phyloP scores from a whole-genome alignment of 2,113 vertebrate genomes.

The Pygoscelis antarcticus region DNA sequence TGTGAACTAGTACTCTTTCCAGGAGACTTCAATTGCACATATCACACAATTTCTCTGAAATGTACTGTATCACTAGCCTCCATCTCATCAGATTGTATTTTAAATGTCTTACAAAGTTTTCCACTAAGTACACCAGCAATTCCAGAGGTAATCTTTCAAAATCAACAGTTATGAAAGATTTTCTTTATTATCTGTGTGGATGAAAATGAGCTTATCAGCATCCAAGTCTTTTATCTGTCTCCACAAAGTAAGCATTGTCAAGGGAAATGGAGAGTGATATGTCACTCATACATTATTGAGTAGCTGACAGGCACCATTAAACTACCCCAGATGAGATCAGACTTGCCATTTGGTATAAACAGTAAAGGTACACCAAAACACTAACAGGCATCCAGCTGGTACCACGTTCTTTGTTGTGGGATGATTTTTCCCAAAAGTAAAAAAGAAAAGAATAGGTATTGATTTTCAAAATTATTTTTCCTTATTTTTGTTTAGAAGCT shows the following conservation, averaged over 20 bases:
- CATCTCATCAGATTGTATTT: background rate
- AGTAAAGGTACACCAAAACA: background rate
- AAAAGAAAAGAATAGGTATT: background rate
- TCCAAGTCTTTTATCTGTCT: background rate
- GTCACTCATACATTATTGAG: background rate
- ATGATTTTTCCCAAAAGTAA: background rate
- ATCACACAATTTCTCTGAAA: background rate
- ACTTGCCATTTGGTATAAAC: fast-evolving
- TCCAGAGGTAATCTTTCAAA: background rate
- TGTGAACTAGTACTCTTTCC: background rate
- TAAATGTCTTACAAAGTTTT: background rate
- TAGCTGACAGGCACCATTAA: background rate
- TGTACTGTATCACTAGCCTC: background rate
- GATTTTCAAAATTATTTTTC: background rate
- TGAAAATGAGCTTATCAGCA: background rate
- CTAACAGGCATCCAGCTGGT: background rate
- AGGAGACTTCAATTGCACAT: background rate
- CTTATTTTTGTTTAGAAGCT: background rate
- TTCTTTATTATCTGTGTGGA: background rate
- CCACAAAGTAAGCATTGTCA: background rate
- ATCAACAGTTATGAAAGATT: background rate
- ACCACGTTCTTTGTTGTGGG: background rate
- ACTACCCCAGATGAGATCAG: background rate
- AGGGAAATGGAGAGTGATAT: background rate
- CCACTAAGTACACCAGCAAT: background rate